Conservation (phyloP, 2,113 vertebrate genomes). For the Poicephalus meyeri region DNA sequence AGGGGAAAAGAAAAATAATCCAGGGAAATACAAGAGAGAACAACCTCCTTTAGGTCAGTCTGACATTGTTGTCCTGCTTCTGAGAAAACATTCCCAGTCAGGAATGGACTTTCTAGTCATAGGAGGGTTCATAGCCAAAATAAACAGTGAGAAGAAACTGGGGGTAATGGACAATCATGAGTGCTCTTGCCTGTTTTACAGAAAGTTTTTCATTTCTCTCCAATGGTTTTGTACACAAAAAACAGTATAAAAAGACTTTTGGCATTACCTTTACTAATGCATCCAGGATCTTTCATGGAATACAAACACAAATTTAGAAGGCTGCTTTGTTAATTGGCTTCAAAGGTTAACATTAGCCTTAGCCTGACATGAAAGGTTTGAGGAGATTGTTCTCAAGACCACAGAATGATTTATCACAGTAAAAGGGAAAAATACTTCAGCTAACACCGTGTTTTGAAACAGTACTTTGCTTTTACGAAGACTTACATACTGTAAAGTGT, state of each 20-base stretch:
- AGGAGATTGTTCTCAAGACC: not conserved
- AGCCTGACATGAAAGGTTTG: not conserved
- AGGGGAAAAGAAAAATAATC: not conserved
- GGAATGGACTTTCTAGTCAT: not conserved
- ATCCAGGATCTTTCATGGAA: not conserved
- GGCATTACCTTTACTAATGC: not conserved
- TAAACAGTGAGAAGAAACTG: not conserved
- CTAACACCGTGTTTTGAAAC: not conserved
- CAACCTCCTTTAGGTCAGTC: slow-evolving; percentile 21
- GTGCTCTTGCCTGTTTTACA: not conserved
- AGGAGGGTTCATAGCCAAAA: slow-evolving; percentile 21
- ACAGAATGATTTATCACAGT: not conserved
- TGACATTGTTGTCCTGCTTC: slow-evolving; percentile 30
- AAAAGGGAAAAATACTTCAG: not conserved
- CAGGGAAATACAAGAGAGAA: not conserved
- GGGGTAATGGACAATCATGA: not conserved
- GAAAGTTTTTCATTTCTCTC: not conserved
- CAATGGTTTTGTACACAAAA: not conserved
- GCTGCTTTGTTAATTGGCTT: not conserved
- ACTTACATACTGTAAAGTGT: not conserved
- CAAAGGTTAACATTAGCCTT: not conserved
- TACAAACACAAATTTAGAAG: not conserved
- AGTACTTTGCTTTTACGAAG: not conserved
- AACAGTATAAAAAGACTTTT: not conserved
- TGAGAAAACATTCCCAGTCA: not conserved